Base-by-base conservation (phyloP, 2,113 vertebrate genomes). In the Alethe castanea region DNA sequence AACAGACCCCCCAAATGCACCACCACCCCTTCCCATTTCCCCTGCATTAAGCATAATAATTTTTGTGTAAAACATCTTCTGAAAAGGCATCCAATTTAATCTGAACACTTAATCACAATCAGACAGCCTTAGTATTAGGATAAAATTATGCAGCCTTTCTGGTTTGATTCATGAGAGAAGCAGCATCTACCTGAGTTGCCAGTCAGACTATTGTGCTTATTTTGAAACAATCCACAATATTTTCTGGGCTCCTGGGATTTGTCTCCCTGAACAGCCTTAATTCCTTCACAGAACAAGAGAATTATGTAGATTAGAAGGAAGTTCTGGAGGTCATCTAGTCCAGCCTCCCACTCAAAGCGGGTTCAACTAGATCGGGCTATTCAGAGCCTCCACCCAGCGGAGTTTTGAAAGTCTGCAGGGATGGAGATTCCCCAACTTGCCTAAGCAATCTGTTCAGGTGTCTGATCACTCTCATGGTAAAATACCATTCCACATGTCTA, bases 361-460 rank as follows among this genome's bases (percentile, higher is more conserved):
- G 88, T 92, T 59, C 57, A 90, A 65, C 78, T n/a, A 56, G 73
- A 91, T 79, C 44, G 69, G 44, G 14, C 44, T 77, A 73, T 33
- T 86, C 40, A 81, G 57, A 26, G 57, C 65, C 90, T 85, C 92
- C 92, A 90, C 81, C 71, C 88, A 82, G 14, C 0, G 0, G 72
- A 74, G 77, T 91, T 96, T 86, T 95, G 84, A 93, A 94, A 96
- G 85, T 89, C 77, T 78, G 38, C 77, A 72, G 29, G 33, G 78
- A 94, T 64, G 36, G 36, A 93, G 81, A 76, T 80, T 85, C 78
- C 76, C 44, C 56, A 81, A 11, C 52, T 81, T 73, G 50, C 45
- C 71, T 45, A 44, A 35, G 38, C 64, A 78, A 91, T n/a, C 66
- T 65, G n/a, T 56, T 94, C 26, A 47, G 31, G 14, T 61, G 28